A percentile compares a stretch with the other conserved stretches of the same genome.
These are phyloP conservation scores for Chaenocephalus aceratus DNA, from an alignment of 2,113 vertebrate species.

Conservation along the genomic window DNA sequence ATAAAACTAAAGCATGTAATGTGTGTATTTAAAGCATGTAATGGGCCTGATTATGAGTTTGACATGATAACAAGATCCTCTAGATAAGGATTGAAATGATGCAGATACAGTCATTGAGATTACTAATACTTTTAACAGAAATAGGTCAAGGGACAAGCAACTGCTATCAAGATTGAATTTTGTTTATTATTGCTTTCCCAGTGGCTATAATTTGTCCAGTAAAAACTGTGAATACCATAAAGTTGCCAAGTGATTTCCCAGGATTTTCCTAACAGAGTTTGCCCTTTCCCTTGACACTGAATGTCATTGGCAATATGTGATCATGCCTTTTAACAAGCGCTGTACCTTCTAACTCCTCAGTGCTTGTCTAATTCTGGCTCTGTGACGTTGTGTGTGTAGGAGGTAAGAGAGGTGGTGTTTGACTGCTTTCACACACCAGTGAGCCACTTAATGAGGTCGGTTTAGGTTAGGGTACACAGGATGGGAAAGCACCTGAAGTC, in stretches of 20 bases:
- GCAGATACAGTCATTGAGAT: not conserved
- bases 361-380: conserved; percentile 14
- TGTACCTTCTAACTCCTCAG: conserved; percentile 19
- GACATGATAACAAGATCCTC: not conserved
- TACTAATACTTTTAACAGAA: not conserved
- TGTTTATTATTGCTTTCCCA: conserved; percentile 28
- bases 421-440: conserved; percentile 38
- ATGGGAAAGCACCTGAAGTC: conserved; percentile 73
- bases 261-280: conserved; percentile 58
- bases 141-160: not conserved
- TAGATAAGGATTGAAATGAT: not conserved
- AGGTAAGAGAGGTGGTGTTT: conserved; percentile 20
- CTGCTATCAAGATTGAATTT: conserved; percentile 13
- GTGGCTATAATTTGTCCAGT: conserved; percentile 27
- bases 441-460: conserved; percentile 47
- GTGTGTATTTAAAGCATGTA: conserved; percentile 11
- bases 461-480: conserved; percentile 43
- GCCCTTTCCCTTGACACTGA: not conserved
- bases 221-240: conserved; percentile 19
- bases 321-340: conserved; percentile 28
- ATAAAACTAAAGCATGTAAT: not conserved
- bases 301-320: conserved; percentile 16
- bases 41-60: conserved; percentile 4
- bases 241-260: conserved; percentile 40
- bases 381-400: conserved; percentile 15